A percentile compares a stretch with the other conserved stretches of the same genome.
phyloP scores from a whole-genome alignment of 2,113 vertebrate species.

The Nyctereutes procyonoides region DNA sequence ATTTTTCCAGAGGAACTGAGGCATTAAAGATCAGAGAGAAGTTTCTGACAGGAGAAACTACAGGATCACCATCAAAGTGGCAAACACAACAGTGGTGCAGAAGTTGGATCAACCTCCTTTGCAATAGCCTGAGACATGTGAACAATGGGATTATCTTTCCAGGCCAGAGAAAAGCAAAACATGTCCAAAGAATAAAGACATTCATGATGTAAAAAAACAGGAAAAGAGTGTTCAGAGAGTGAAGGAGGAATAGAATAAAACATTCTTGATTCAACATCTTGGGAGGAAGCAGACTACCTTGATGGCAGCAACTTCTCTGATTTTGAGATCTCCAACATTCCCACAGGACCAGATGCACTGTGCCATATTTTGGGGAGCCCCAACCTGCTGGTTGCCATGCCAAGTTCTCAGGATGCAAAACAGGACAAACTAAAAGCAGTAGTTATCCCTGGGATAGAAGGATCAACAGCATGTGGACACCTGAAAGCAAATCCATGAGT shows the following conservation, averaged over 20 bases:
- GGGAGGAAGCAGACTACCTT: background rate
- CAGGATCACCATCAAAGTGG: background rate
- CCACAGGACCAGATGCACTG: background rate
- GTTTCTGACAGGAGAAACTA: background rate
- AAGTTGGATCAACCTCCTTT: background rate
- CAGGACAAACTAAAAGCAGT: background rate
- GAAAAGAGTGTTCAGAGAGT: background rate
- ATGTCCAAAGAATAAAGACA: background rate
- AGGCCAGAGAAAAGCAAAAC: background rate
- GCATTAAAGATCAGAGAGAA: background rate
- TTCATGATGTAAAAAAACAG: background rate
- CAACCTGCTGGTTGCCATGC: background rate
- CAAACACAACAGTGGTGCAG: background rate
- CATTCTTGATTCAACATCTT: background rate
- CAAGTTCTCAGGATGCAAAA: background rate
- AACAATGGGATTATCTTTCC: background rate
- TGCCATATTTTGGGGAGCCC: background rate
- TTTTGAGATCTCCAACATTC: background rate
- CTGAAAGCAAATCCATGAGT: background rate
- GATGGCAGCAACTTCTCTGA: background rate
- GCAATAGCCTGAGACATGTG: background rate
- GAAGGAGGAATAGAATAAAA: background rate
- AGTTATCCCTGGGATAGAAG: background rate
- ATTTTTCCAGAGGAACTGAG: background rate
- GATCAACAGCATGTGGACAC: background rate